A percentile compares a stretch with the other conserved stretches of the same genome.
phyloP scores from a whole-genome alignment of 2,888 invertebrate species.

The Trachelus troglodyta region DNA sequence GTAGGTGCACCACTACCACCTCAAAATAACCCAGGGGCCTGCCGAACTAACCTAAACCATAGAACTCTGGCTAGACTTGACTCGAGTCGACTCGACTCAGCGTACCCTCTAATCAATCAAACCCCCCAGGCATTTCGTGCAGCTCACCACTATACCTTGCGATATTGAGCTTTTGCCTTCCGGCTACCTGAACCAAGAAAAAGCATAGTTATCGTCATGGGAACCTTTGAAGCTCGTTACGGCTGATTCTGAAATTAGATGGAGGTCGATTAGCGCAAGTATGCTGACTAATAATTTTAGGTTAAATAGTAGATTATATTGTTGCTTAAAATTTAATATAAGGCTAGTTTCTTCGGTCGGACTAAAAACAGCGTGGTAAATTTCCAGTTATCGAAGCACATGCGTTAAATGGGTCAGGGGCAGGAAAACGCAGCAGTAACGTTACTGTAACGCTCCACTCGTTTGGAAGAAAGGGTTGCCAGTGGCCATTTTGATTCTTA shows the following conservation, averaged over 20 bases:
- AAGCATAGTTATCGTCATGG: neutral
- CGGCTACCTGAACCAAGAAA: neutral
- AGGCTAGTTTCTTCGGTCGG: neutral
- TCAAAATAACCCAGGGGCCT: slow-evolving; percentile 61
- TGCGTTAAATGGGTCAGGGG: slow-evolving; percentile 15
- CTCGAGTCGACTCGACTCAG: slow-evolving; percentile 33
- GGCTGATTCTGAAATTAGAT: neutral
- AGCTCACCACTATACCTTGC: slow-evolving; percentile 16
- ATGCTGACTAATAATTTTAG: neutral
- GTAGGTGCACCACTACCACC: slow-evolving; percentile 29
- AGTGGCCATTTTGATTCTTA: slow-evolving; percentile 28
- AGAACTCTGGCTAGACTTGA: slow-evolving; percentile 31
- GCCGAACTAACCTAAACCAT: slow-evolving; percentile 58
- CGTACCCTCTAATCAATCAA: slow-evolving; percentile 66
- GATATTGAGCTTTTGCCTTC: neutral
- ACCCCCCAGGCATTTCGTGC: slow-evolving; percentile 59
- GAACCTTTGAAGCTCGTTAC: neutral
- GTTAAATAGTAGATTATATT: neutral
- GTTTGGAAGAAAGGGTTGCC: neutral
- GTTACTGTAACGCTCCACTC: slow-evolving; percentile 9
- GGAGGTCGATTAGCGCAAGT: neutral
- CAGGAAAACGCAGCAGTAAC: slow-evolving; percentile 12
- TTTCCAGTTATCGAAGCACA: neutral
- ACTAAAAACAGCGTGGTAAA: neutral
- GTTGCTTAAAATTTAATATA: neutral